Base-by-base conservation (phyloP, 2,888 invertebrate genomes). In the Caenorhabditis becei region DNA sequence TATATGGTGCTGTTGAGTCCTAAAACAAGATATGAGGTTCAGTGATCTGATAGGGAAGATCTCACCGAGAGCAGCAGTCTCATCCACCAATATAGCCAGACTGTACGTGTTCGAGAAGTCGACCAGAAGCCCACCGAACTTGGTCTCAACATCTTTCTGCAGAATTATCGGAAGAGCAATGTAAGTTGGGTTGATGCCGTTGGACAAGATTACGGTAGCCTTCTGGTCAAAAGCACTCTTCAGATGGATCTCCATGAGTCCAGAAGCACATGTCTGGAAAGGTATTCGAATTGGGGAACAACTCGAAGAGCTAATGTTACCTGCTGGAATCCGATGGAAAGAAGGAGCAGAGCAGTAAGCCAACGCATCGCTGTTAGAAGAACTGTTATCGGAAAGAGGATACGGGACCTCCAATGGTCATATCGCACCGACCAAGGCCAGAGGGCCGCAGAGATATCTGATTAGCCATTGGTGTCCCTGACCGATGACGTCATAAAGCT, bases 201-300 rank as follows among this genome's bases (percentile, higher is more conserved):
- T 20, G 2, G 74, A 51, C 1, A 74, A 37, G 20, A 49, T 41
- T 26, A 74, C 28, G 24, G 65, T 74, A 0, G 74, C 74, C 16
- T 23, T 28, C 32, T 74, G 74, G 47, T 49, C 20, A 14, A 59
- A 37, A 11, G 58, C 56, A 41, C 65, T 66, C 41, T 66, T 74
- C 41, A 74, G 28, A 20, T 23, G 74, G 37, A 74, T 49, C 20
- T 49, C 58, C 23, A 74, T 16, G n/a, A 51, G 28, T 0, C 74
- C 63, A 18, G 63, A 32, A n/a, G 62, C 32, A n/a, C 23, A n/a
- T 32, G n/a, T 35, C 63, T 63, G 61, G 16, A 49, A n/a, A 4
- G 20, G 20, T 14, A 20, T 7, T 14, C 4, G 49, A 7, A 49
- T n/a, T n/a, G n/a, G 20, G 16, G 49, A 49, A 23, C 2, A 7